A percentile compares a stretch with the other conserved stretches of the same genome.
Evolutionary conservation across 2,888 invertebrate genomes (phyloP).

Genomic region (Parelbella ahira): DNA sequence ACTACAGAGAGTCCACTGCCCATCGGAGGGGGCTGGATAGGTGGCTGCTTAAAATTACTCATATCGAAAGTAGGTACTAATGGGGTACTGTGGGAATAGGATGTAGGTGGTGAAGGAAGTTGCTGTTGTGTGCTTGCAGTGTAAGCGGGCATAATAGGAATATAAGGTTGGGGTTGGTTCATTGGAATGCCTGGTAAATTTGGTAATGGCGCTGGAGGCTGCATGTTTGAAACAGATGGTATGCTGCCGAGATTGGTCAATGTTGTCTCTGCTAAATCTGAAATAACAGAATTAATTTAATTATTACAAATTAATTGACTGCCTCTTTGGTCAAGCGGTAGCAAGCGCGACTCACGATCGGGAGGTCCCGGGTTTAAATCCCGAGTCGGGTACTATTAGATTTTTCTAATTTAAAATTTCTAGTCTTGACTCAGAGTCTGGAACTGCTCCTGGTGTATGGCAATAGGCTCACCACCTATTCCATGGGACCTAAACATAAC

Average conservation of each 20-base stretch:
- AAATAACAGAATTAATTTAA: no score
- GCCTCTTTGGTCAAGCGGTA: no score
- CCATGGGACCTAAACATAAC: no score
- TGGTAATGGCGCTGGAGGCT: constrained; percentile 76
- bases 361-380: no score
- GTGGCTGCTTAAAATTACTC: constrained; percentile 57
- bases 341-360: no score
- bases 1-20: constrained; percentile 74
- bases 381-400: no score
- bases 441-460: no score
- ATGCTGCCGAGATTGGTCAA: constrained; percentile 72
- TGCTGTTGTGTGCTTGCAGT: constrained; percentile 44
- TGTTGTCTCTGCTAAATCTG: constrained; percentile 73
- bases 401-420: no score
- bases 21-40: constrained; percentile 56
- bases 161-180: constrained; percentile 77
- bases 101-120: constrained; percentile 36
- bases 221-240: constrained; percentile 72
- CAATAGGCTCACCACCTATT: no score
- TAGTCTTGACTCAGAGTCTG: no score
- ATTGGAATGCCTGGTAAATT: constrained; percentile 74
- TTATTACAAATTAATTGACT: no score
- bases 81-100: constrained; percentile 38
- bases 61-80: constrained; percentile 70
- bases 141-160: constrained; percentile 73